Evolutionary conservation across 1,140 invertebrate genomes (phyloP).

Genomic region (Frieseomelitta varia): DNA sequence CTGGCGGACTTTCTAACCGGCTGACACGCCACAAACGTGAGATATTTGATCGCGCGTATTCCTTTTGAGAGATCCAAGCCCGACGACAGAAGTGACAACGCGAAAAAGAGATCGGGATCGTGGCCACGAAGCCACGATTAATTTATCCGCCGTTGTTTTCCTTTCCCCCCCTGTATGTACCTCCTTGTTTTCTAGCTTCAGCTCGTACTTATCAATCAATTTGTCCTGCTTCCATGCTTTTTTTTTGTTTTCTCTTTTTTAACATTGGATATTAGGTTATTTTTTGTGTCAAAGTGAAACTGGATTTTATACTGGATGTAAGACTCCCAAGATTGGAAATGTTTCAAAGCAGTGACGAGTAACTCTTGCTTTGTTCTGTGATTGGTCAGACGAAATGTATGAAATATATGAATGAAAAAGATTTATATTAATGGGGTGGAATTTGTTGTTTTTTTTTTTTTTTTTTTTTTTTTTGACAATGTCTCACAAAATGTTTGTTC

Average conservation of each 20-base stretch:
- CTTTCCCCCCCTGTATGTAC: not conserved
- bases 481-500: too few species aligned
- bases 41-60: conserved; percentile 72
- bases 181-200: not conserved
- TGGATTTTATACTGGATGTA: not conserved
- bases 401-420: too few species aligned
- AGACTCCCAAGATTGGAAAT: not conserved
- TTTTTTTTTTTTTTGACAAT: too few species aligned
- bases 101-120: conserved; percentile 38
- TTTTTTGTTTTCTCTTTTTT: not conserved
- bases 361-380: too few species aligned
- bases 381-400: too few species aligned
- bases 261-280: not conserved
- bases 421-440: too few species aligned
- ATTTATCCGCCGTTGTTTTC: conserved; percentile 54
- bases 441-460: too few species aligned
- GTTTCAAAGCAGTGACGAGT: not conserved
- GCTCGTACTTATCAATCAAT: not conserved
- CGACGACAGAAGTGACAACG: conserved; percentile 64
- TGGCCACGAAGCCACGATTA: conserved; percentile 10
- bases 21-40: conserved; percentile 60
- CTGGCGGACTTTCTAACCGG: conserved; percentile 72
- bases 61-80: conserved; percentile 70
- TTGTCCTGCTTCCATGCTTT: not conserved
- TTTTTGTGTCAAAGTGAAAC: not conserved